Evolutionary conservation across 1,140 invertebrate species (phyloP), one percentile per base, ranked within the genome.

Genomic region (Sitobion miscanthi): DNA sequence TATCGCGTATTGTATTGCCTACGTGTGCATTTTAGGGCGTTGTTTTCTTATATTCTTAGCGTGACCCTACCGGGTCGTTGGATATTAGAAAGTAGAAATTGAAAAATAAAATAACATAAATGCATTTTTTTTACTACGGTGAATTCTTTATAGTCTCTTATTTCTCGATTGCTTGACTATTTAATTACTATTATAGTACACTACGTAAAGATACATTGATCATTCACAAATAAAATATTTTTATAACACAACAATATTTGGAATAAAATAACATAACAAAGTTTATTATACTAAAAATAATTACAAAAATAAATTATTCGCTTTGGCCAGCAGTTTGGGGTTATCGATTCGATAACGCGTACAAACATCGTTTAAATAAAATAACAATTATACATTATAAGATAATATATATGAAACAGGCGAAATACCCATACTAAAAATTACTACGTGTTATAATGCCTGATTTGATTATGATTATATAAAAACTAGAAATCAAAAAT

Each of bases 281-380:
- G 11, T 82, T 54, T 93, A 93, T 86, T 93, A 93, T 35, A 93
- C 82, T n/a, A 86, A 93, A 85, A 85, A 54, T 83, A 85, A 42
- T 93, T 85, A 93, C 35, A 93, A 93, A 93, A 93, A 93, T 93
- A 93, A 93, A 93, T 93, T 93, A 93, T 86, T 93, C 49, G 91
- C 91, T 93, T 93, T 93, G 91, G 91, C 91, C 35, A 93, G 35
- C 49, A 62, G 54, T 86, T 93, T 52, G 69, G 35, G 57, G 47
- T 93, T 42, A 86, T 86, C 49, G 49, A 93, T 83, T 57, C 25
- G 23, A 91, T 49, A 69, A 45, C 54, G 25, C 47, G 47, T 90
- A 69, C 45, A 91, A 54, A 52, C 25, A 93, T 54, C 25, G 35
- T 86, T 86, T 85, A 38, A 69, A 93, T 3, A 83, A 47, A 83